phyloP scores from a whole-genome alignment of 1,140 invertebrate genomes.

The Colletes latitarsis region DNA sequence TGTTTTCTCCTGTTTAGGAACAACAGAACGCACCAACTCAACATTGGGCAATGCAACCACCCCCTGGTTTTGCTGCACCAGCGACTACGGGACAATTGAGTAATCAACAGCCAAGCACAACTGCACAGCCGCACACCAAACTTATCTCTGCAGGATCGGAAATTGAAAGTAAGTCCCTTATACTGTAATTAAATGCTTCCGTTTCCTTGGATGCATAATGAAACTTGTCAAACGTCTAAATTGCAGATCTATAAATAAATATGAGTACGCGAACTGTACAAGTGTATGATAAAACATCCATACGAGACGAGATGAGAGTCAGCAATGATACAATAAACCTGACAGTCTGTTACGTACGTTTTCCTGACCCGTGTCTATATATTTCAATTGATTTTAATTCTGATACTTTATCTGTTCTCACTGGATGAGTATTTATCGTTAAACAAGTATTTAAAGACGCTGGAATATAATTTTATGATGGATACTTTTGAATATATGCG shows the following conservation, averaged over 20 bases:
- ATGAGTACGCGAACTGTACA: constrained; percentile 60
- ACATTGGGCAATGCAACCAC: constrained; percentile 81
- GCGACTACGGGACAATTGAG: constrained; percentile 73
- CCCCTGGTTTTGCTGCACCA: constrained; percentile 80
- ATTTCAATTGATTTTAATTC: constrained; percentile 52
- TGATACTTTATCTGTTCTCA: constrained; percentile 50
- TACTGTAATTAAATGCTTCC: neutral
- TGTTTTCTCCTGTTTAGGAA: constrained; percentile 66
- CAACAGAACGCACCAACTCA: constrained; percentile 76
- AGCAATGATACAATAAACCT: constrained; percentile 36
- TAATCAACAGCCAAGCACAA: constrained; percentile 76
- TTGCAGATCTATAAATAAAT: constrained; percentile 73
- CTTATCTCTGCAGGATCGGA: constrained; percentile 79
- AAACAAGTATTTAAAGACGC: constrained; percentile 34
- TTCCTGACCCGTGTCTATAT: constrained; percentile 67
- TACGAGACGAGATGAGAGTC: constrained; percentile 45
- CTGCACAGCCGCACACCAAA: constrained; percentile 79
- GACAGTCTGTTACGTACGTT: constrained; percentile 71
- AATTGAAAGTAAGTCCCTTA: constrained; percentile 77
- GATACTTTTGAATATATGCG: constrained; percentile 42
- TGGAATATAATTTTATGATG: constrained; percentile 43
- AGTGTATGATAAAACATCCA: constrained; percentile 63
- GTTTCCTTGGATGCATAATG: constrained; percentile 22
- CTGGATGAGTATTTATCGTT: constrained; percentile 50
- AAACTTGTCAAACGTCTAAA: constrained; percentile 35